A percentile compares a stretch with the other conserved stretches of the same genome.
Conservation (phyloP, 2,113 vertebrate genomes). For the Festucalex cinctus region DNA sequence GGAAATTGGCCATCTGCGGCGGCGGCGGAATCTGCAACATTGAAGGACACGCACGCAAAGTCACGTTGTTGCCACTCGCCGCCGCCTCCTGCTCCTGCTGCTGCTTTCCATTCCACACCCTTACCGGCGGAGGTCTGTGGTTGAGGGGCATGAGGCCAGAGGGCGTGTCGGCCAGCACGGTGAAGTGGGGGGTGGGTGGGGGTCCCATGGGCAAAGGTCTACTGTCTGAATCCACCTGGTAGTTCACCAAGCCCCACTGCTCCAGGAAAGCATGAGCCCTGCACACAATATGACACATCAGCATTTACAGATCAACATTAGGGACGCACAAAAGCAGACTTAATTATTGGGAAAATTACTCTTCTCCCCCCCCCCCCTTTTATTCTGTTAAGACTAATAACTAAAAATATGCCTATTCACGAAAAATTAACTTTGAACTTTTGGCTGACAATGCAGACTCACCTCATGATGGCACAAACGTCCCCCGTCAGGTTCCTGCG, state of each 20-base stretch:
- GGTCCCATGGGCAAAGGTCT: constrained; percentile 94
- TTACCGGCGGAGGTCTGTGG: constrained; percentile 71
- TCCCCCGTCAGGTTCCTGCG: constrained; percentile 93
- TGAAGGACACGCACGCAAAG: not conserved
- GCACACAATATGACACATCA: not conserved
- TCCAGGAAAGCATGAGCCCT: constrained; percentile 96
- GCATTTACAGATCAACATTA: not conserved
- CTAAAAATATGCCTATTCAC: too few species aligned
- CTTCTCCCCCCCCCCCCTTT: too few species aligned
- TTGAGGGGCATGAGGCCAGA: constrained; percentile 93
- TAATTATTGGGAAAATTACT: not conserved
- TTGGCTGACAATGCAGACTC: not conserved
- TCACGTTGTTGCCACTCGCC: not conserved
- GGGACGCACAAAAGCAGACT: too few species aligned
- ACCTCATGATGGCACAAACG: constrained; percentile 98
- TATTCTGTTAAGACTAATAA: too few species aligned
- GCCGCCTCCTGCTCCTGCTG: not conserved
- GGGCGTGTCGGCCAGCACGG: constrained; percentile 90
- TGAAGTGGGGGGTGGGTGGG: constrained; percentile 95
- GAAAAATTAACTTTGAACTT: not conserved
- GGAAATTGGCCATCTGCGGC: constrained; percentile 91
- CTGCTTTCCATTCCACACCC: not conserved
- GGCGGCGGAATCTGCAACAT: constrained; percentile 81
- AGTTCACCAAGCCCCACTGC: constrained; percentile 98
- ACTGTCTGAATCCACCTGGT: constrained; percentile 96